Conservation (phyloP, 2,888 invertebrate species). For the Metacarcinus magister region DNA sequence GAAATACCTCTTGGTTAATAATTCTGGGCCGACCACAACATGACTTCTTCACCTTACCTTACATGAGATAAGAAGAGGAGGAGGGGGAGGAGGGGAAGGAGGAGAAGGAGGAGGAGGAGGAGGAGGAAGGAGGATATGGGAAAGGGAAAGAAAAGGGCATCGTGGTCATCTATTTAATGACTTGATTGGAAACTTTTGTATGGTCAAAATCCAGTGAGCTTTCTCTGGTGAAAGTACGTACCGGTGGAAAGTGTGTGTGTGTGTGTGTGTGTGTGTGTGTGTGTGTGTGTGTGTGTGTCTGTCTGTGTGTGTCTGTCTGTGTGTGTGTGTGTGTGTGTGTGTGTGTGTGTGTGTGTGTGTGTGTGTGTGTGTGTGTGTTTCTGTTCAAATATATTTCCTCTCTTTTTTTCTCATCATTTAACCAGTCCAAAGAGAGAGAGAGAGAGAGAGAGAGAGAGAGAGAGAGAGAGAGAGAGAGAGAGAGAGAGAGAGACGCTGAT, state of each 20-base stretch:
- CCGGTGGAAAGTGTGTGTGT: background rate
- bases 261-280: too few species aligned
- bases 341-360: too few species aligned
- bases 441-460: too few species aligned
- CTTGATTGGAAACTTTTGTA: background rate
- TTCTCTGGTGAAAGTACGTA: slow-evolving; percentile 5
- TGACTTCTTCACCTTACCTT: background rate
- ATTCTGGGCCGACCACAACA: background rate
- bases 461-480: too few species aligned
- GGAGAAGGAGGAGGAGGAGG: background rate
- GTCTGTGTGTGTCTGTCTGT: background rate
- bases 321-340: background rate
- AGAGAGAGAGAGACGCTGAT: too few species aligned
- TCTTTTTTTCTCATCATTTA: too few species aligned
- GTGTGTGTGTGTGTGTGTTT: too few species aligned
- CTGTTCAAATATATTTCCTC: background rate
- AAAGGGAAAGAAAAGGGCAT: background rate
- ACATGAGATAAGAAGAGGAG: background rate
- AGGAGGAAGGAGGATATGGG: background rate
- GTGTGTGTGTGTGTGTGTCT: too few species aligned
- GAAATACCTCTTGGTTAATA: too few species aligned
- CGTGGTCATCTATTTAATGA: background rate
- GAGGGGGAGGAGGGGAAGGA: background rate
- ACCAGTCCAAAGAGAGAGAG: too few species aligned
- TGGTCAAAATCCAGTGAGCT: background rate